Base-by-base conservation (phyloP, 2,888 invertebrate genomes). In the Zootermopsis nevadensis region DNA sequence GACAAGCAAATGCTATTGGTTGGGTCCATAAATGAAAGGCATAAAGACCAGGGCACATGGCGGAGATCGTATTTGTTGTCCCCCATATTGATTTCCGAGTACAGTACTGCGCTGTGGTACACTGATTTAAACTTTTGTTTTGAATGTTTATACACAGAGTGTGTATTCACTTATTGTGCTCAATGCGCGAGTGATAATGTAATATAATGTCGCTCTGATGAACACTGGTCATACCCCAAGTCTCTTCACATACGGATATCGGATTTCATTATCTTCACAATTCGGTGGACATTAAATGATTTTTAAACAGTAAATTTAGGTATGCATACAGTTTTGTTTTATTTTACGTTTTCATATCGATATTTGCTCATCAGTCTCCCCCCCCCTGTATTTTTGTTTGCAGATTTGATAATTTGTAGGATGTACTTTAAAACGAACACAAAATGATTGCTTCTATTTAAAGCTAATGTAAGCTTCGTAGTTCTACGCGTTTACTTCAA, bases 11-110 rank as follows among this genome's bases (percentile, higher is more conserved):
- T 27, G 60, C n/a, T 69, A 19, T 31, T 30, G 69, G 69, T 7
- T 33, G 22, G 24, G 4, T 33, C 69, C 33, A 69, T 69, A 69
- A 69, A 69, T 69, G 69, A 33, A 69, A 69, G 69, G 33, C 69
- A 69, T 69, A 69, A 33, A 0, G 33, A 1, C 6, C 7, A 15
- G 31, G 30, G 31, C 67, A 67, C 31, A 27, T 67, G 8, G 15
- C 19, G 69, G 27, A 15, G 66, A 7, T 33, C 33, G 69, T 33
- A 69, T 33, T 69, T 69, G 33, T 15, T 69, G 27, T 69, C 69
- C 27, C 1, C 22, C 69, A 69, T 69, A 69, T 69, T 69, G 33
- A 69, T 69, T 69, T 60, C 60, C 60, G 27, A n/a, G n/a, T 27
- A 6, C 60, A 7, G 3, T 60, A n/a, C 60, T n/a, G 22, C 15